Conservation (phyloP, 2,888 invertebrate species). For the Cantharis rufa region DNA sequence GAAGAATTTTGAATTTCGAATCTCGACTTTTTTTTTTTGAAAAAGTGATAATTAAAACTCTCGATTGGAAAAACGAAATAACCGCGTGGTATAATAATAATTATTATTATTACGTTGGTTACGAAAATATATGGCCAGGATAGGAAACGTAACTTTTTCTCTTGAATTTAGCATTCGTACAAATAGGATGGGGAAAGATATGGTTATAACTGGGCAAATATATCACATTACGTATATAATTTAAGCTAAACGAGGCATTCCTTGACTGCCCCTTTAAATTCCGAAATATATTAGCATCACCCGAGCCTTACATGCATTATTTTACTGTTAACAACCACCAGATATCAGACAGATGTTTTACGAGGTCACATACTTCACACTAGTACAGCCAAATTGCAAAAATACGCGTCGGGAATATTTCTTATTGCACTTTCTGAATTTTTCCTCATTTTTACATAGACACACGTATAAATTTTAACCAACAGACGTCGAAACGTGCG, state of each 20-base stretch:
- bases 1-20: neutral
- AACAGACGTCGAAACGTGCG: constrained; percentile 13
- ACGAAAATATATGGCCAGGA: neutral
- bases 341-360: constrained; percentile 25
- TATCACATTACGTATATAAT: constrained; percentile 27
- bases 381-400: constrained; percentile 10
- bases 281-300: constrained; percentile 20
- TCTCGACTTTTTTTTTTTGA: neutral
- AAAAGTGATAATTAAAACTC: neutral
- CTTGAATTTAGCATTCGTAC: neutral
- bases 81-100: too few species aligned
- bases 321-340: constrained; percentile 28
- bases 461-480: constrained; percentile 1
- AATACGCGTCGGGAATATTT: constrained; percentile 2
- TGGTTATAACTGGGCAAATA: constrained; percentile 14
- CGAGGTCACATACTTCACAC: constrained; percentile 23
- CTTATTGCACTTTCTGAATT: neutral
- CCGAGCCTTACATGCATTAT: constrained; percentile 29
- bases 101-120: neutral
- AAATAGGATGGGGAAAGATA: constrained; percentile 13
- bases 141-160: neutral
- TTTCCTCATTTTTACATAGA: neutral
- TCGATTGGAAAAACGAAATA: neutral
- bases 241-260: constrained; percentile 26
- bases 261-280: constrained; percentile 17